Evolutionary conservation across 2,113 vertebrate genomes (phyloP), one percentile per base, ranked within the genome.

Genomic region (Mustela nigripes): DNA sequence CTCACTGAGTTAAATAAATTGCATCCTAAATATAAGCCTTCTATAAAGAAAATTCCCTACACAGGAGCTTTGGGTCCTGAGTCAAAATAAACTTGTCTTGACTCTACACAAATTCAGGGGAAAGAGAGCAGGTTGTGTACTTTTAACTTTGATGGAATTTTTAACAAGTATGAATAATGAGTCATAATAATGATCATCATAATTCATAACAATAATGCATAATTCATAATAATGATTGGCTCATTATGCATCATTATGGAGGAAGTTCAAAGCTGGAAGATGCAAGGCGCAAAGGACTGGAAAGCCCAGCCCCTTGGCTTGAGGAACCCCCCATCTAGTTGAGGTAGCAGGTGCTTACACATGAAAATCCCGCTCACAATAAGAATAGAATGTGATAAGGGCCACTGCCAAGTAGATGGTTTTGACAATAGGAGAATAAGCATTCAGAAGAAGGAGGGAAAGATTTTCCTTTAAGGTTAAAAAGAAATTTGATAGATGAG

Each of bases 91-190:
- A 88, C 18, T 83, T 97, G 65, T 81, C 28, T 89, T 83, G 14
- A 82, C 11, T 42, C 53, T 89, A 83, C 4, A 28, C 2, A 53
- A 96, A 83, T 74, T 48, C 5, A 53, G 10, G 53, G 42, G 67
- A 94, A 96, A 89, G 4, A 78, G 36, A 96, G 33, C 11, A 39
- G 95, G 9, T 36, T 86, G 45, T 62, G 36, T 78, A 89, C 21
- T 93, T 94, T 73, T 81, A 95, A 95, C 33, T 16, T 48, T 53
- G 9, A 71, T 33, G 42, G 58, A 65, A 81, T 89, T 85, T 69
- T 95, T 80, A 97, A 73, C 26, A 73, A 88, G n/a, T 79, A 84
- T 93, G 65, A 95, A 76, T 88, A 94, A 96, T 71, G 31, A 91
- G 28, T 39, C 45, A 45, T 28, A 95, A 80, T 67, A 76, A 90